A percentile compares a stretch with the other conserved stretches of the same genome.
phyloP scores from a whole-genome alignment of 2,888 invertebrate species.

The Trichogramma dendrolimi region DNA sequence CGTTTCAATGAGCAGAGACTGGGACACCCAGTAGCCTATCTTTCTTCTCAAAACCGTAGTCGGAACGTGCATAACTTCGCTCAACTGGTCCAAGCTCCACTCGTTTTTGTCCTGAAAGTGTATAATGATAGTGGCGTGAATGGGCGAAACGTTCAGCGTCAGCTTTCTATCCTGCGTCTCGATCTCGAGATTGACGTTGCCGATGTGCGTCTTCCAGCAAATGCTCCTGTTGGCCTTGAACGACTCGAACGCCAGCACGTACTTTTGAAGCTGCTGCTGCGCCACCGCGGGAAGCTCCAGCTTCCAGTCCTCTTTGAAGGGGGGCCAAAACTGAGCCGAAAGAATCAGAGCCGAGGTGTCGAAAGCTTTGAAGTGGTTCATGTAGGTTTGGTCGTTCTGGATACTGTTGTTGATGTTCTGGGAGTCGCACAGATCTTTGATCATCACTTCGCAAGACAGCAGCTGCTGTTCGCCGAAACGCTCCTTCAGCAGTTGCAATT shows the following conservation, averaged over 20 bases:
- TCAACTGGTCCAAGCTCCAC: slow-evolving; percentile 84
- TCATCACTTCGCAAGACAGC: slow-evolving; percentile 97
- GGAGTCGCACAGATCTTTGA: slow-evolving; percentile 95
- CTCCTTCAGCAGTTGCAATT: slow-evolving; percentile 87
- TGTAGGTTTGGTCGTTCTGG: slow-evolving; percentile 63
- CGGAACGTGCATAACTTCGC: slow-evolving; percentile 82
- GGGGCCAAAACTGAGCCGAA: slow-evolving; percentile 99
- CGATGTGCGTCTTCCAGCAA: slow-evolving; percentile 90
- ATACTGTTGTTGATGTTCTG: slow-evolving; percentile 85
- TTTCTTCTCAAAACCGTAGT: slow-evolving; percentile 78
- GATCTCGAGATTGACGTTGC: slow-evolving; percentile 84
- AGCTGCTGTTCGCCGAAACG: slow-evolving; percentile 94
- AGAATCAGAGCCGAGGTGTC: slow-evolving; percentile 81
- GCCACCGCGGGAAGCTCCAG: slow-evolving; percentile 79
- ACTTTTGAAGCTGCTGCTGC: slow-evolving; percentile 75
- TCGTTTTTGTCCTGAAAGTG: slow-evolving; percentile 83
- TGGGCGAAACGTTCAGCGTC: slow-evolving; percentile 82
- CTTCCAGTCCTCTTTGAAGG: slow-evolving; percentile 86
- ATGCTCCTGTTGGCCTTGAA: slow-evolving; percentile 88
- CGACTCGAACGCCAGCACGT: slow-evolving; percentile 86
- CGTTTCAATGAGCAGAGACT: slow-evolving; percentile 78
- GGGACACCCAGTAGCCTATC: slow-evolving; percentile 92
- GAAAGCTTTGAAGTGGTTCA: slow-evolving; percentile 54
- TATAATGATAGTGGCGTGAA: slow-evolving; percentile 90
- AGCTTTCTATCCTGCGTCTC: slow-evolving; percentile 78